These are phyloP conservation scores for Xenopus borealis DNA, from an alignment of 2,113 vertebrate genomes.

Conservation along the genomic window DNA sequence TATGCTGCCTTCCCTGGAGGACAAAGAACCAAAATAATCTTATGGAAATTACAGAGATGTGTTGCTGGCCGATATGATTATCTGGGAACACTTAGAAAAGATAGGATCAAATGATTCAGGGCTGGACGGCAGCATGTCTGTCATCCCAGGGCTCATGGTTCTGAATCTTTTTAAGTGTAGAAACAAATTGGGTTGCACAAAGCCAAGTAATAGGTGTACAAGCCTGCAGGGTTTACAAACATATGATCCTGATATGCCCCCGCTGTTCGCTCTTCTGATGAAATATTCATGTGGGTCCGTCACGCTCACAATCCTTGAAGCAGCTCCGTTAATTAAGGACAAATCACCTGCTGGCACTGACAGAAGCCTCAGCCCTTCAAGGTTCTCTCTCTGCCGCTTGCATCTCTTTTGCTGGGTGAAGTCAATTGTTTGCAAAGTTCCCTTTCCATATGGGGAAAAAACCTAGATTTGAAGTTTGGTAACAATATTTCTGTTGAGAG, in stretches of 20 bases:
- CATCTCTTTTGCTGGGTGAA: not conserved
- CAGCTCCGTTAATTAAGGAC: slow-evolving; percentile 46
- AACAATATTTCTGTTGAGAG: not conserved
- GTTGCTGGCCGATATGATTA: not conserved
- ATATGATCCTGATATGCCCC: slow-evolving; percentile 8
- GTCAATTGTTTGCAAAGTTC: too few species aligned
- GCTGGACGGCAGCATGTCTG: not conserved
- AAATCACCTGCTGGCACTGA: slow-evolving; percentile 40
- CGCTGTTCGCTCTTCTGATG: slow-evolving; percentile 17
- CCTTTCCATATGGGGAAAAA: too few species aligned
- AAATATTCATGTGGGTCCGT: slow-evolving; percentile 47
- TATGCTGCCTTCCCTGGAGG: too few species aligned
- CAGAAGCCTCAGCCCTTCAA: slow-evolving; percentile 40
- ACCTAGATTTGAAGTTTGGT: too few species aligned
- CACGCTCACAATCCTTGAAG: slow-evolving; percentile 34
- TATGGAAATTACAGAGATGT: too few species aligned
- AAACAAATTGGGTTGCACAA: slow-evolving; percentile 8
- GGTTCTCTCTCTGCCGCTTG: slow-evolving; percentile 20
- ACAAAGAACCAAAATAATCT: too few species aligned
- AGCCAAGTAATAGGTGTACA: slow-evolving; percentile 28
- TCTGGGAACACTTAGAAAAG: not conserved
- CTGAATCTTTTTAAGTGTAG: not conserved
- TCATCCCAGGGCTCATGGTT: not conserved
- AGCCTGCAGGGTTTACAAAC: slow-evolving; percentile 25
- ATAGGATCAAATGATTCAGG: not conserved